Evolutionary conservation across 2,888 invertebrate species (phyloP), one percentile per base, ranked within the genome.

Genomic region (Chaitophorus viminalis): DNA sequence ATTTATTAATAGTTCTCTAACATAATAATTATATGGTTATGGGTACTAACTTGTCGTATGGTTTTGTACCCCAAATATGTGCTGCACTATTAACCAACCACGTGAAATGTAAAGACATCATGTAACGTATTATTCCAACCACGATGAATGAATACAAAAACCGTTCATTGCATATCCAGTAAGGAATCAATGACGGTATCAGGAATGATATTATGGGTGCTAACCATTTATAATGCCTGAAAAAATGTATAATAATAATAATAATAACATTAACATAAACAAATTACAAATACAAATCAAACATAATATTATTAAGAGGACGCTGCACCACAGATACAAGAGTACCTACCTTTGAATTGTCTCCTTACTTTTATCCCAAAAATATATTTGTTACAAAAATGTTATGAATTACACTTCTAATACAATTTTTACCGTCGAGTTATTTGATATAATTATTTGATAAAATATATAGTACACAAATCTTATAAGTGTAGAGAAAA

Each of bases 41-140:
- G 1, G 60, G 8, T 76, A 81, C 92, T 93, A 91, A 95, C 95
- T 92, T 93, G 91, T 97, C 95, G 90, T 94, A 95, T 0, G 95
- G 95, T 90, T 94, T 94, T 89, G 93, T 93, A 88, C 95, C 95
- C 93, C 94, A 95, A 82, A 95, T 91, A 91, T 97, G 97, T 1
- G 97, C 97, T 36, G 95, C 95, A 90, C 96, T 96, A 91, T 97
- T 97, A n/a, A 98, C 97, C 2, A 95, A 93, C 97, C 97, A 98
- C 2, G 98, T 98, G 90, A 94, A 94, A 92, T 98, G 95, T 88
- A 98, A 93, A 2, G 94, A 94, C 88, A 94, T 91, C 46, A 94
- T 92, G 91, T 97, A 97, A 29, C 97, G 94, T 25, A 95, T 90
- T 46, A 95, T 14, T 6, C 82, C 82, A 36, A 84, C 84, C n/a